Evolutionary conservation across 2,888 invertebrate genomes (phyloP).

Genomic region (Teleogryllus oceanicus): DNA sequence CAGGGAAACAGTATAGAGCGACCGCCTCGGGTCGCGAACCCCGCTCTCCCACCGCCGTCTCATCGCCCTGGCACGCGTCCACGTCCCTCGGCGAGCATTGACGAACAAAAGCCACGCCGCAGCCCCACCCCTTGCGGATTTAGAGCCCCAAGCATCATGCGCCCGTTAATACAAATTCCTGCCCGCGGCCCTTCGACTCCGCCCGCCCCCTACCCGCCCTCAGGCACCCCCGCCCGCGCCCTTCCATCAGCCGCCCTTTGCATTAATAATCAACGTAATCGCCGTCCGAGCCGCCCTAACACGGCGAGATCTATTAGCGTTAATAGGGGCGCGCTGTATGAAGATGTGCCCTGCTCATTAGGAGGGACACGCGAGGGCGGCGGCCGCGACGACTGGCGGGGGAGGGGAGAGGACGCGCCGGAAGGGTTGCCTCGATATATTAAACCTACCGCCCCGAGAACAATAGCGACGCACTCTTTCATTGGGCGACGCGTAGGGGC

Average conservation of each 20-base stretch:
- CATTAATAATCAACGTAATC: slow-evolving; percentile 6
- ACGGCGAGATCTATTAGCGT: slow-evolving; percentile 1
- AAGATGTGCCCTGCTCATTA: slow-evolving; percentile 8
- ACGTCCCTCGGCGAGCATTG: too few relatives aligned
- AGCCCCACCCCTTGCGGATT: too few relatives aligned
- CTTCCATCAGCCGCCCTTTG: slow-evolving; percentile 9
- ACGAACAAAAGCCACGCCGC: too few relatives aligned
- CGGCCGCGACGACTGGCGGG: neutral
- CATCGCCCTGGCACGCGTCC: too few relatives aligned
- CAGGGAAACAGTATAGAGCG: too few relatives aligned
- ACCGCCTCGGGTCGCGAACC: too few relatives aligned
- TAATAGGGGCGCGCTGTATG: slow-evolving; percentile 12
- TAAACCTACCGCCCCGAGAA: neutral
- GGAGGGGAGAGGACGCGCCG: neutral
- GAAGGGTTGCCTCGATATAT: neutral
- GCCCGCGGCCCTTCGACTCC: neutral
- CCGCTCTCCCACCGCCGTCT: too few relatives aligned
- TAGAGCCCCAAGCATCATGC: too few relatives aligned
- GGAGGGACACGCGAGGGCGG: slow-evolving; percentile 7
- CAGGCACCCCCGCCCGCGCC: neutral
- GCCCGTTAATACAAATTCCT: too few relatives aligned
- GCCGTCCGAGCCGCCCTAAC: slow-evolving; percentile 18
- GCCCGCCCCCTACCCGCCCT: neutral
- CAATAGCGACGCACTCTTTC: neutral
- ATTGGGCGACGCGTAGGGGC: neutral